Base-by-base conservation (phyloP, 1,140 invertebrate species). In the Hypsibius dujardini region DNA sequence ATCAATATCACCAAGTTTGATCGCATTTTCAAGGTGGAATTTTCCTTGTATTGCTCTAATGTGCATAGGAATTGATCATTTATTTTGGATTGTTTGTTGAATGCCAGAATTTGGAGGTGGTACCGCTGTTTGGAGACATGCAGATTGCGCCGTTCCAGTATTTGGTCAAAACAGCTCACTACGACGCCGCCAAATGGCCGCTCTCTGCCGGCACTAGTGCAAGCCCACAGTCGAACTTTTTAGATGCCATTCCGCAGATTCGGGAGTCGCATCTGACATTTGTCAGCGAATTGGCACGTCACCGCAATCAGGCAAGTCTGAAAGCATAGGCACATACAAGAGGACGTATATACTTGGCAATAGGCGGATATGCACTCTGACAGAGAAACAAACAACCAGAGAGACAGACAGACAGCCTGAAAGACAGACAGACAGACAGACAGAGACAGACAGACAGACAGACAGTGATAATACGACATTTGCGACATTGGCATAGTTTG, bases 131-230 rank as follows among this genome's bases (percentile, higher is more conserved):
- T 81, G 95, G 95, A 1, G 95, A 99, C 77, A 98, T 98, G 95
- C 95, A 98, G 82, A 97, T 98, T 72, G 91, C 93, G 0, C 95
- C 95, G 0, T 98, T 98, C 78, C 94, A 95, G 79, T 98, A 98
- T 77, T 93, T 99, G 60, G 95, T 92, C 80, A 84, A 91, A 69
- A 93, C 90, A 70, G 91, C 92, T 76, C 90, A 95, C 78, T 98
- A 92, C 79, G 95, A 98, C 77, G 82, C 90, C 0, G 84, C 84
- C 2, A 89, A 88, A 77, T 99, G 95, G 95, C 94, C 94, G 1
- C 78, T 95, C 47, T 92, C 87, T 78, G 88, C 76, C 28, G 88
- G 87, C 46, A 84, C 85, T 75, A 86, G 84, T 71, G 85, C 87
- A 59, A 91, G 90, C 72, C 90, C 91, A 0, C 95, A 98, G 80